A percentile compares a stretch with the other conserved stretches of the same genome.
Conservation (phyloP, 2,888 invertebrate genomes). For the Ctena decussata region DNA sequence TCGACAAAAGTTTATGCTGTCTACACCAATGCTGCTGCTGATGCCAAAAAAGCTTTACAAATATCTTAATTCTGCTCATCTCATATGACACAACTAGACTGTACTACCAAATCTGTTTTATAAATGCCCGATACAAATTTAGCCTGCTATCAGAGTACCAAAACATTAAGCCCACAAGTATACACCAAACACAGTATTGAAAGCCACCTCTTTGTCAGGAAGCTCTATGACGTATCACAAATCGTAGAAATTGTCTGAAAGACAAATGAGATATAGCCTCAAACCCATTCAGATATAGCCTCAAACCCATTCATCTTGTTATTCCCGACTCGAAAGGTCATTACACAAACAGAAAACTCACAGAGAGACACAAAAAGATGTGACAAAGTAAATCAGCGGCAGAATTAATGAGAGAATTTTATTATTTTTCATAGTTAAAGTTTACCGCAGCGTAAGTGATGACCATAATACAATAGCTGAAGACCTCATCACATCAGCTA, state of each 20-base stretch:
- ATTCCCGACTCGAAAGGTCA: constrained; percentile 41
- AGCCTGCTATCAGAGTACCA: not conserved
- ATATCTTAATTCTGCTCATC: no score
- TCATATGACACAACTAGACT: no score
- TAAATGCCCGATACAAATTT: not conserved
- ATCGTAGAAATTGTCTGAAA: not conserved
- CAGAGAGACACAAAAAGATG: constrained; percentile 18
- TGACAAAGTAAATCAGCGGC: constrained; percentile 47
- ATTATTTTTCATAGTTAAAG: constrained; percentile 47
- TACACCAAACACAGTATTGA: not conserved
- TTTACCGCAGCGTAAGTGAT: constrained; percentile 39
- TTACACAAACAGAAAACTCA: constrained; percentile 49
- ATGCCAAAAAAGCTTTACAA: no score
- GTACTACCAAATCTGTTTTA: not conserved
- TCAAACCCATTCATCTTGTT: constrained; percentile 42
- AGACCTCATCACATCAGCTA: constrained; percentile 30
- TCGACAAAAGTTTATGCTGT: no score
- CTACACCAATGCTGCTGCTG: no score
- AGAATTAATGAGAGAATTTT: constrained; percentile 54
- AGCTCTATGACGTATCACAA: constrained; percentile 7
- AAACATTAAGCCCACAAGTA: not conserved
- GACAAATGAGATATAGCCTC: constrained; percentile 38
- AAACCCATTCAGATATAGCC: not conserved
- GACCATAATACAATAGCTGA: constrained; percentile 35
- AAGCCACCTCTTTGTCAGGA: not conserved